phyloP scores from a whole-genome alignment of 1,140 invertebrate species.

The Octopus bimaculoides region DNA sequence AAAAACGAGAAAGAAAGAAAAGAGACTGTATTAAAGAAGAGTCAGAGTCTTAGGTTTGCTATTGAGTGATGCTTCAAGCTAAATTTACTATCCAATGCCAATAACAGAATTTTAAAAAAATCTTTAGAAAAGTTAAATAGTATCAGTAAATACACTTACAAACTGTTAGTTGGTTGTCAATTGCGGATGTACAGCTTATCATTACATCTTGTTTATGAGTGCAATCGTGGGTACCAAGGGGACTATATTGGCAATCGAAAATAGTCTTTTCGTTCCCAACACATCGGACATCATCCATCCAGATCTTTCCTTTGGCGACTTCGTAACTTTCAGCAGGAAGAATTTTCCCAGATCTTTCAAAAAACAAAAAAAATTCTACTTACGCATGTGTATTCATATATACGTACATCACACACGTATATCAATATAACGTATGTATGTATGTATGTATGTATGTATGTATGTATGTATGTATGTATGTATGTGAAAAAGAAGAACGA shows the following conservation, averaged over 20 bases:
- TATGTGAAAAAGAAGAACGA: no score
- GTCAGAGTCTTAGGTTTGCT: no score
- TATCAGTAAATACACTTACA: no score
- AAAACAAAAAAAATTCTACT: neutral
- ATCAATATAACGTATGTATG: neutral
- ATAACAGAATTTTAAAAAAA: no score
- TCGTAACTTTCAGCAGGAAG: conserved; percentile 33
- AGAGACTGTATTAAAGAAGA: no score
- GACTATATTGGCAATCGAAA: conserved; percentile 65
- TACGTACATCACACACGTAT: neutral
- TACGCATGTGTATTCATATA: neutral
- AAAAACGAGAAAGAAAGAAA: no score
- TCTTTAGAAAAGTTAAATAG: no score
- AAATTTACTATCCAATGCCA: no score
- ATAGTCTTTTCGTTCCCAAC: conserved; percentile 68
- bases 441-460: neutral
- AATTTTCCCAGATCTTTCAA: conserved; percentile 16
- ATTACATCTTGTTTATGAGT: conserved; percentile 74
- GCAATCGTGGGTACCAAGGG: conserved; percentile 70
- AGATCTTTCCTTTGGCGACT: conserved; percentile 44
- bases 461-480: neutral
- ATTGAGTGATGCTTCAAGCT: no score
- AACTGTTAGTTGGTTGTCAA: no score
- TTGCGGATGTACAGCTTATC: conserved; percentile 61
- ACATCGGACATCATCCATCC: conserved; percentile 69